Evolutionary conservation across 2,797 vertebrate species (phyloP).

Genomic region (Enteromius viviparus): DNA sequence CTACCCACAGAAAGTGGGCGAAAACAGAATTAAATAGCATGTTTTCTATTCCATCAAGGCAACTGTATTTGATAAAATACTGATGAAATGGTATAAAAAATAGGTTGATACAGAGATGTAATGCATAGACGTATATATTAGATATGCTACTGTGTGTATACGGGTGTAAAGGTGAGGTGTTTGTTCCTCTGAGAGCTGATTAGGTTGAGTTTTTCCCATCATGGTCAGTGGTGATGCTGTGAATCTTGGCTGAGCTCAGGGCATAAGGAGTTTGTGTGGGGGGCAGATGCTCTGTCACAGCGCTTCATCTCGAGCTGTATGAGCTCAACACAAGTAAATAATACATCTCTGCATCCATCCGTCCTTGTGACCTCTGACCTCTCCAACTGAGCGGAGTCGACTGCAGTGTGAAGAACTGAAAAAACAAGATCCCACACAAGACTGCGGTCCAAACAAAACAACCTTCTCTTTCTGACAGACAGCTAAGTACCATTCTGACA

Average conservation of each 20-base stretch:
- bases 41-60: too few species aligned
- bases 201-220: constrained; percentile 82
- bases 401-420: constrained; percentile 68
- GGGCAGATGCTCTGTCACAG: constrained; percentile 81
- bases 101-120: too few species aligned
- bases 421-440: constrained; percentile 38
- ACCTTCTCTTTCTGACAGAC: not conserved
- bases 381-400: constrained; percentile 64
- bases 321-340: constrained; percentile 83
- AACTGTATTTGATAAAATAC: not conserved
- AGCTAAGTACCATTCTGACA: not conserved
- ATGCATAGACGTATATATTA: not conserved
- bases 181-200: constrained; percentile 82
- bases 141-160: constrained; percentile 32
- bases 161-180: constrained; percentile 59
- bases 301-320: constrained; percentile 81
- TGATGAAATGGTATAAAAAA: not conserved
- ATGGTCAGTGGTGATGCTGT: constrained; percentile 81
- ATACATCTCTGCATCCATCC: constrained; percentile 76
- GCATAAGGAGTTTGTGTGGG: constrained; percentile 45
- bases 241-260: constrained; percentile 80
- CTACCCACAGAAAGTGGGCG: not conserved
- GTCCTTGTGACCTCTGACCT: constrained; percentile 76
- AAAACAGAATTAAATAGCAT: not conserved
- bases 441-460: constrained; percentile 19